Evolutionary conservation across 2,888 invertebrate genomes (phyloP).

Genomic region (Onthophagus sagittarius): DNA sequence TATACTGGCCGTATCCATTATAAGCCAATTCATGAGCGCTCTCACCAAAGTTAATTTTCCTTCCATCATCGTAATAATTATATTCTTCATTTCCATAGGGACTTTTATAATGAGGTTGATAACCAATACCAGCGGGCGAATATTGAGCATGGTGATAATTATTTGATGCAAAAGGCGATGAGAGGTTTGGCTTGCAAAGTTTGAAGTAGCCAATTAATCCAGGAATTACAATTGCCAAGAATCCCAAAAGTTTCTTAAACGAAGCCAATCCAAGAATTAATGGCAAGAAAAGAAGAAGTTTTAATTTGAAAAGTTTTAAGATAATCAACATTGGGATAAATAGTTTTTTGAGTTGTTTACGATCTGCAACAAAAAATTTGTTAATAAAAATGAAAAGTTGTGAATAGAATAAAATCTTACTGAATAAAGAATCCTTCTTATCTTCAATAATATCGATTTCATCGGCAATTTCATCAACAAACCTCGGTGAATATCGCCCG

Average conservation of each 20-base stretch:
- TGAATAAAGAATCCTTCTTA: conserved; percentile 74
- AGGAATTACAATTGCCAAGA: conserved; percentile 75
- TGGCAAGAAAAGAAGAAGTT: conserved; percentile 75
- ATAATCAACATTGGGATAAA: conserved; percentile 79
- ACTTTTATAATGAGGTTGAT: conserved; percentile 54
- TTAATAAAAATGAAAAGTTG: conserved; percentile 33
- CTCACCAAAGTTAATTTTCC: conserved; percentile 64
- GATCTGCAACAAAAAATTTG: conserved; percentile 54
- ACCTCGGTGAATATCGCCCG: conserved; percentile 73
- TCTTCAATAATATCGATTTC: conserved; percentile 80
- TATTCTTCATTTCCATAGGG: conserved; percentile 41
- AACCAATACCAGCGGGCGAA: conserved; percentile 69
- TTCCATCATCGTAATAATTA: conserved; percentile 38
- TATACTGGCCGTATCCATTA: conserved; percentile 66
- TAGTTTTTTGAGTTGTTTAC: conserved; percentile 76
- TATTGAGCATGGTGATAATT: conserved; percentile 61
- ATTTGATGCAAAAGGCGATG: conserved; percentile 52
- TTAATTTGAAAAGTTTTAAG: conserved; percentile 79
- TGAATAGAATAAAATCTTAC: conserved; percentile 56
- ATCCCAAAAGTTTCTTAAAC: conserved; percentile 78
- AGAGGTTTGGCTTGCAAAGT: conserved; percentile 70
- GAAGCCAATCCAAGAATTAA: conserved; percentile 79
- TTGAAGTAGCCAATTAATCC: conserved; percentile 83
- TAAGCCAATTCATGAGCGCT: conserved; percentile 69
- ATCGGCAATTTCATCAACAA: conserved; percentile 78